These are phyloP conservation scores for Nebria brevicollis DNA, from an alignment of 2,888 invertebrate species.

Conservation along the genomic window DNA sequence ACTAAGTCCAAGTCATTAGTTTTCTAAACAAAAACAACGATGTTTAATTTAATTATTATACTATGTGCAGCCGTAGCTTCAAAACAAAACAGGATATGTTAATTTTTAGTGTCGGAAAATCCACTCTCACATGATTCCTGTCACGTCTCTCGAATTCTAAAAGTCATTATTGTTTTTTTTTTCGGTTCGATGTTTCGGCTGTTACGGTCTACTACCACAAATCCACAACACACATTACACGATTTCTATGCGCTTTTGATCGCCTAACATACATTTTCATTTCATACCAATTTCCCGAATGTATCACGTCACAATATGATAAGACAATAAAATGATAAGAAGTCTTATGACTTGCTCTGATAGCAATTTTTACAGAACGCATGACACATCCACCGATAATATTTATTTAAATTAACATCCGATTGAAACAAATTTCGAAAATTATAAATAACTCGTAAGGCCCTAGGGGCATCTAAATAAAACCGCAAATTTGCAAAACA, in stretches of 20 bases:
- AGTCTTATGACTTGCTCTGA: too few relatives aligned
- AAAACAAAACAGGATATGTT: constrained; percentile 31
- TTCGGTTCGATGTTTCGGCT: too few relatives aligned
- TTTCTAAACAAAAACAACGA: constrained; percentile 28
- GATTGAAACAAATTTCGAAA: background rate
- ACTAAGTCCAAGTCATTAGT: constrained; percentile 6
- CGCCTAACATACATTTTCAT: background rate
- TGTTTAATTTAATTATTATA: background rate
- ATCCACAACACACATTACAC: background rate
- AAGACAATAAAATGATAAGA: too few relatives aligned
- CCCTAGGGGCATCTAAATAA: background rate
- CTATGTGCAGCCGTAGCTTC: background rate
- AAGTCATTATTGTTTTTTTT: background rate
- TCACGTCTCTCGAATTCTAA: background rate
- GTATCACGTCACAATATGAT: too few relatives aligned
- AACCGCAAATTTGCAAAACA: background rate
- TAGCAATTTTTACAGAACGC: too few relatives aligned
- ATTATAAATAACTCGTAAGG: background rate
- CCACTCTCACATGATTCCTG: constrained; percentile 4
- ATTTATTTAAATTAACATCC: too few relatives aligned
- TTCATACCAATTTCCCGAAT: too few relatives aligned
- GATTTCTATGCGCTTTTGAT: background rate
- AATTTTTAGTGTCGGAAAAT: constrained; percentile 28
- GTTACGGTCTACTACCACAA: background rate
- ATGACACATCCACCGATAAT: too few relatives aligned